A percentile compares a stretch with the other conserved stretches of the same genome.
phyloP scores from a whole-genome alignment of 2,113 vertebrate genomes.

The Platichthys stellatus region DNA sequence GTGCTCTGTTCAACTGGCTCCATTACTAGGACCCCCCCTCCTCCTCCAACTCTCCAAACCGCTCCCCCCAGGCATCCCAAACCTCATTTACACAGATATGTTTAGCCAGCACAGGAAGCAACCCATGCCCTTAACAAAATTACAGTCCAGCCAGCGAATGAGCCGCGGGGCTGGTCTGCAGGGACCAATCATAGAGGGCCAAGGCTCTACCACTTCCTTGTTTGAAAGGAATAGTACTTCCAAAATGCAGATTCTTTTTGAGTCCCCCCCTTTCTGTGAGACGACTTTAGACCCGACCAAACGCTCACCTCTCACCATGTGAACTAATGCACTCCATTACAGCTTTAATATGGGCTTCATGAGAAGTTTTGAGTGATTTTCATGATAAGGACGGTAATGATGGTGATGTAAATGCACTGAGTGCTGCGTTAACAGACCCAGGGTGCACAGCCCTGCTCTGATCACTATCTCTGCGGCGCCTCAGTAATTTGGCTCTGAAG shows the following conservation, averaged over 20 bases:
- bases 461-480: constrained; percentile 80
- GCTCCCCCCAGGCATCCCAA: constrained; percentile 76
- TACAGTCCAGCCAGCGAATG: constrained; percentile 77
- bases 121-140: constrained; percentile 80
- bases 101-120: constrained; percentile 83
- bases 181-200: constrained; percentile 76
- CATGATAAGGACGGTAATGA: constrained; percentile 76
- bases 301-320: constrained; percentile 61
- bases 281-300: constrained; percentile 46
- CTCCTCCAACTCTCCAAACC: constrained; percentile 17
- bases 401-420: constrained; percentile 75
- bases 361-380: constrained; percentile 66
- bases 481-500: constrained; percentile 78
- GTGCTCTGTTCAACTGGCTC: constrained; percentile 66
- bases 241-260: constrained; percentile 28
- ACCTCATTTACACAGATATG: constrained; percentile 83
- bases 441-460: constrained; percentile 66
- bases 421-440: constrained; percentile 75
- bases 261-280: constrained; percentile 17
- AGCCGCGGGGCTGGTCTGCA: constrained; percentile 78
- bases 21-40: constrained; percentile 55
- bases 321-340: constrained; percentile 70
- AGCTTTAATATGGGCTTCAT: constrained; percentile 66
- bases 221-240: constrained; percentile 42
- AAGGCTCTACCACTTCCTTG: constrained; percentile 63